Evolutionary conservation across 1,140 invertebrate genomes (phyloP), one percentile per base, ranked within the genome.

Genomic region (Heliothis subflexa): DNA sequence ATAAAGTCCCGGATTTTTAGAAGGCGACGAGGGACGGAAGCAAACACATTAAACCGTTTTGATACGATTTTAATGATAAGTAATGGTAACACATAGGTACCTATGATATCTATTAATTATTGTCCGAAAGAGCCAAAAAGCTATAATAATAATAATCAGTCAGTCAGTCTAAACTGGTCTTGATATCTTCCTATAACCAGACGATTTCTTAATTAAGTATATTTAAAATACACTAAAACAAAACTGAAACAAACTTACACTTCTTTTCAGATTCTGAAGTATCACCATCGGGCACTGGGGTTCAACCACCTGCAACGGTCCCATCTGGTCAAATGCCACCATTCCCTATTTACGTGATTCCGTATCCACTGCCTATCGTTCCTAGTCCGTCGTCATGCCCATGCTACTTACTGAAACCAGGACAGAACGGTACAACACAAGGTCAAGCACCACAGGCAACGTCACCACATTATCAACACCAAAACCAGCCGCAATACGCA

Each of bases 321-420:
- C 86, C 90, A 13, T 66, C 75, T 52, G 81, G 83, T 70, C 92
- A 92, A 85, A 88, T 90, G 88, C 93, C 92, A 47, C 92, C 88
- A 7, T 92, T 94, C 88, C 94, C 94, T 1, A 94, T 95, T 66
- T 95, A 95, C 81, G 91, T 96, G 4, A 95, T 95, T 76, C 94
- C 95, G 3, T 95, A 95, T 80, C 95, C 95, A 4, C 72, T 95
- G 49, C 95, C 95, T 7, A 95, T 95, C 64, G 95, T 95, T 10
- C 95, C 95, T 7, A 95, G 94, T 75, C 95, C 95, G 0, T 90
- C 91, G 25, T 91, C 92, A 0, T 96, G 95, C 74, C 95, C 95
- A 7, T 96, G 95, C 86, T 96, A 95, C 79, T 87, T 96, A 12
- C 86, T 96, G 12, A 94, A 95, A 50, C 92, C 93, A 3, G 88